phyloP scores from a whole-genome alignment of 2,888 invertebrate genomes.

The Pheosia gnoma region DNA sequence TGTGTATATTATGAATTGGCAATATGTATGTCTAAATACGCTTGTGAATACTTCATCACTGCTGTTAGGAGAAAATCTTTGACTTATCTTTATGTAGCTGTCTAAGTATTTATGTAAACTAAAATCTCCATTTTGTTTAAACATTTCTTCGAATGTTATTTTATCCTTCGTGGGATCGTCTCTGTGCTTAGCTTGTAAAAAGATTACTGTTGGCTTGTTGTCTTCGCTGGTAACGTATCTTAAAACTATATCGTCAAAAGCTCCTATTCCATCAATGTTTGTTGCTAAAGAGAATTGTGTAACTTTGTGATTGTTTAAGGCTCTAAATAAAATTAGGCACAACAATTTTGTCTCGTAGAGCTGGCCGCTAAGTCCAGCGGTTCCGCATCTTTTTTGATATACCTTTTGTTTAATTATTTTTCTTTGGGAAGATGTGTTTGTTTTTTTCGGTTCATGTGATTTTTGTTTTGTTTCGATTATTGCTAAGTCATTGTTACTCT shows the following conservation, averaged over 20 bases:
- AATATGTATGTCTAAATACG: constrained; percentile 16
- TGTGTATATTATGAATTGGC: constrained; percentile 32
- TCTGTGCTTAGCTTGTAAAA: constrained; percentile 39
- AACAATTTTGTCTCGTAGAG: constrained; percentile 39
- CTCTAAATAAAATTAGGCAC: constrained; percentile 30
- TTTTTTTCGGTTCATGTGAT: too few relatives aligned
- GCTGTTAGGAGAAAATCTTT: constrained; percentile 16
- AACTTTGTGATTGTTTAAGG: constrained; percentile 22
- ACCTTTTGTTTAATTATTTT: constrained; percentile 2
- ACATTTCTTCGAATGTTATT: constrained; percentile 24
- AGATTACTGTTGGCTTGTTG: constrained; percentile 23
- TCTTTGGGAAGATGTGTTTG: background rate
- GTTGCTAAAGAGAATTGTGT: constrained; percentile 22
- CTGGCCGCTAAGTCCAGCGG: constrained; percentile 34
- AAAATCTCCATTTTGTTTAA: constrained; percentile 21
- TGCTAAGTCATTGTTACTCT: background rate
- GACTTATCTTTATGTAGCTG: constrained; percentile 25
- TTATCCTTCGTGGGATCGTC: constrained; percentile 24
- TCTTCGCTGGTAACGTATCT: constrained; percentile 24
- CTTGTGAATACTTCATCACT: constrained; percentile 24
- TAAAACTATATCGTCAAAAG: constrained; percentile 39
- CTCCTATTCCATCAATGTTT: constrained; percentile 32
- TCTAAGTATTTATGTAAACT: constrained; percentile 31
- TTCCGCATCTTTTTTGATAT: constrained; percentile 25
- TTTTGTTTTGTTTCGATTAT: too few relatives aligned